Conservation (phyloP, 2,797 vertebrate genomes). For the Syngnathus rostellatus region DNA sequence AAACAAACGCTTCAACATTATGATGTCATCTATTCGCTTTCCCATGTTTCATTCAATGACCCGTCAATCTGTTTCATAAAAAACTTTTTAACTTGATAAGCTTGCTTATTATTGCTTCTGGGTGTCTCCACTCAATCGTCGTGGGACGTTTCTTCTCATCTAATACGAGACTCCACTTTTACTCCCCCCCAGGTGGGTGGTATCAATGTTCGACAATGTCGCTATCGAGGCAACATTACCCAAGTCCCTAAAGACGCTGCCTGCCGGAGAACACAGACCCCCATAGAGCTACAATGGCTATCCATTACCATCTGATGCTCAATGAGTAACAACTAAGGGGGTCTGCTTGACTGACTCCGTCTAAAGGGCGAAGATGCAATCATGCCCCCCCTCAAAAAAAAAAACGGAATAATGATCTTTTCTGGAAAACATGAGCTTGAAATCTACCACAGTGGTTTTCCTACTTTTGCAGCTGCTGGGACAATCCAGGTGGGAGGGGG, state of each 20-base stretch:
- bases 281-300: slow-evolving; percentile 49
- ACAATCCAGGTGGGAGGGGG: slow-evolving; percentile 17
- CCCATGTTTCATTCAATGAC: slow-evolving; percentile 4
- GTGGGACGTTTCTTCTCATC: not conserved
- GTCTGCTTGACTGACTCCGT: slow-evolving; percentile 49
- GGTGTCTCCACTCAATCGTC: not conserved
- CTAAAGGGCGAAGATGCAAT: slow-evolving; percentile 36
- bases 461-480: slow-evolving; percentile 12
- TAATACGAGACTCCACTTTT: not conserved
- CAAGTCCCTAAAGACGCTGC: slow-evolving; percentile 42
- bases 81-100: no score
- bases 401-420: slow-evolving; percentile 35
- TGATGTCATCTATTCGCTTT: slow-evolving; percentile 1
- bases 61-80: slow-evolving; percentile 35
- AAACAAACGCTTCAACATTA: slow-evolving; percentile 12
- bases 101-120: not conserved
- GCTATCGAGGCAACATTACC: slow-evolving; percentile 38
- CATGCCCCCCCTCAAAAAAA: slow-evolving; percentile 20
- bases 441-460: not conserved
- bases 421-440: slow-evolving; percentile 31
- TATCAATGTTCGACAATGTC: slow-evolving; percentile 1
- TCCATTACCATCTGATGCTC: slow-evolving; percentile 60
- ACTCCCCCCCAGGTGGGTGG: not conserved
- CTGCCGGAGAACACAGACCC: slow-evolving; percentile 50
- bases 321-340: slow-evolving; percentile 50